These are phyloP conservation scores for Anastrepha ludens DNA, from an alignment of 1,140 invertebrate species.

Conservation along the genomic window DNA sequence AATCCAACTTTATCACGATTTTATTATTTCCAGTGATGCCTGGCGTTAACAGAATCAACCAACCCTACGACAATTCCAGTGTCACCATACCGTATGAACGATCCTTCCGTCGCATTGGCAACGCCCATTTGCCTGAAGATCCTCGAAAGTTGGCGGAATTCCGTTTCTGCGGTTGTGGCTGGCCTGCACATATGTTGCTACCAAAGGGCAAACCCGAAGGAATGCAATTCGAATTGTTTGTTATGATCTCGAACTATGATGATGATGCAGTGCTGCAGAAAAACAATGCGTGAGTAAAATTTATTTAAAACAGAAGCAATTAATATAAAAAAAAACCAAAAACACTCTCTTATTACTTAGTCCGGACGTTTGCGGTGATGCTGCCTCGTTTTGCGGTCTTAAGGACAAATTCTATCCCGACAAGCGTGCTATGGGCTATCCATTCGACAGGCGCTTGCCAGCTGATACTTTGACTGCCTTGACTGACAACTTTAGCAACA, in stretches of 20 bases:
- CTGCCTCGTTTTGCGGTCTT: conserved; percentile 82
- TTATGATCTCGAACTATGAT: conserved; percentile 75
- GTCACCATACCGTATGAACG: conserved; percentile 81
- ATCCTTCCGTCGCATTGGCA: conserved; percentile 78
- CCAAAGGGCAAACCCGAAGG: conserved; percentile 75
- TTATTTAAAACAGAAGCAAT: not conserved
- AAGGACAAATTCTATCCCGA: conserved; percentile 81
- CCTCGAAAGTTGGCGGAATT: conserved; percentile 70
- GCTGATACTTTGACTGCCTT: conserved; percentile 78
- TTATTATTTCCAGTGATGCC: conserved; percentile 74
- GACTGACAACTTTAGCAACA: conserved; percentile 75
- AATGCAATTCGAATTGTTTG: conserved; percentile 74
- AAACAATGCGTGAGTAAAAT: conserved; percentile 63
- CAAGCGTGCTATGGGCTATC: conserved; percentile 81
- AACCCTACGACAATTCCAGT: conserved; percentile 78
- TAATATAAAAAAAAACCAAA: not conserved
- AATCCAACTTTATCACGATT: not conserved
- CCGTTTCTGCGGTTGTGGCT: conserved; percentile 77
- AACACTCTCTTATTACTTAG: conserved; percentile 46
- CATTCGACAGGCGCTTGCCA: conserved; percentile 80
- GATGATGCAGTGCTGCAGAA: conserved; percentile 78
- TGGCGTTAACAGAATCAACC: conserved; percentile 77
- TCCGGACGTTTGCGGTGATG: conserved; percentile 77
- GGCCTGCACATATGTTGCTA: conserved; percentile 76
- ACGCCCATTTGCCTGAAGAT: conserved; percentile 64